Evolutionary conservation across 2,113 vertebrate species (phyloP).

Genomic region (Taxidea taxus): DNA sequence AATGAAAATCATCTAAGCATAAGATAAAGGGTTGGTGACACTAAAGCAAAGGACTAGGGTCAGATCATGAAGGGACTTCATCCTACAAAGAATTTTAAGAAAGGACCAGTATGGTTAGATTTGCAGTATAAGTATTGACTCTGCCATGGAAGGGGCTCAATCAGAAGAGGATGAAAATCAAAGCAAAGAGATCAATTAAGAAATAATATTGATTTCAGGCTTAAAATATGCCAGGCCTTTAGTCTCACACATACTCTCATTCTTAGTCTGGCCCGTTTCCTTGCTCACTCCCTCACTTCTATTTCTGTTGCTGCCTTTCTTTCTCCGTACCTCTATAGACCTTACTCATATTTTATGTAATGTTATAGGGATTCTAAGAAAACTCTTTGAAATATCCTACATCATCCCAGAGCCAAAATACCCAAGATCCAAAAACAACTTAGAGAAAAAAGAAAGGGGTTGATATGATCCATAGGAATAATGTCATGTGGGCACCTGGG

Average conservation of each 20-base stretch:
- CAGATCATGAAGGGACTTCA: background rate
- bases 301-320: background rate
- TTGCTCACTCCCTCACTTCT: background rate
- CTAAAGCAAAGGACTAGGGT: background rate
- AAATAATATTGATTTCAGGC: background rate
- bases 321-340: background rate
- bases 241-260: background rate
- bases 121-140: background rate
- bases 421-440: background rate
- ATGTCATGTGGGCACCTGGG: no score
- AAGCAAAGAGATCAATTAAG: background rate
- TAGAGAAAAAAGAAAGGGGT: background rate
- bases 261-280: background rate
- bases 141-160: background rate
- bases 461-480: background rate
- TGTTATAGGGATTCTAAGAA: background rate
- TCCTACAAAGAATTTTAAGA: background rate
- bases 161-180: background rate
- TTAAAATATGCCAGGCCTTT: background rate
- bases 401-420: background rate
- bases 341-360: background rate
- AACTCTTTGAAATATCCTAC: background rate
- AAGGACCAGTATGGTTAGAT: background rate
- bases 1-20: background rate
- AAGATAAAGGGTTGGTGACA: background rate